Percentiles rank a stretch among this genome's conserved stretches.
phyloP scores from a whole-genome alignment of 1,140 invertebrate genomes.

The Bombus waltoni region DNA sequence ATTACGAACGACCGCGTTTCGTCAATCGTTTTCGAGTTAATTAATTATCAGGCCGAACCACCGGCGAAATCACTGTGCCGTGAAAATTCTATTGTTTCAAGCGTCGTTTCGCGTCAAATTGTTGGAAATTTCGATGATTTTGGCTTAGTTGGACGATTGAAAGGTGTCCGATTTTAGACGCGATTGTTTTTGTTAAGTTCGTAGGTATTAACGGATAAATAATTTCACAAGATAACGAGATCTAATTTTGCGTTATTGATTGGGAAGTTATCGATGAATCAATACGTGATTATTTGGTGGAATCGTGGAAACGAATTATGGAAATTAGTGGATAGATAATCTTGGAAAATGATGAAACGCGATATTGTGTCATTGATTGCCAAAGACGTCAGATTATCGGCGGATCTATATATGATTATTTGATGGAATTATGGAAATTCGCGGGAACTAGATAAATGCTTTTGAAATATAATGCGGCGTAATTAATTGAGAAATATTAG shows the following conservation, averaged over 20 bases:
- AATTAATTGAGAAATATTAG: too few relatives aligned
- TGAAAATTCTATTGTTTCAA: not conserved
- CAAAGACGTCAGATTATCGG: too few relatives aligned
- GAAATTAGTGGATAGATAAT: not conserved
- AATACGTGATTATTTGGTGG: not conserved
- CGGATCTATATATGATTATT: not conserved
- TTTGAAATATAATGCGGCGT: not conserved
- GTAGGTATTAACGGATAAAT: not conserved
- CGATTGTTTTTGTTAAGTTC: not conserved
- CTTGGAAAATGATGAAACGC: too few relatives aligned
- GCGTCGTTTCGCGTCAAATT: not conserved
- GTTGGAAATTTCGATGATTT: not conserved
- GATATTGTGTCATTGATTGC: too few relatives aligned
- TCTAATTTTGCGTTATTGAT: too few relatives aligned
- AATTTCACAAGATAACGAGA: too few relatives aligned
- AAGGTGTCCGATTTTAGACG: not conserved
- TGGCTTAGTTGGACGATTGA: accelerated
- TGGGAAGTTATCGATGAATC: not conserved
- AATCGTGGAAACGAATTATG: not conserved
- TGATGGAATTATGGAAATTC: not conserved
- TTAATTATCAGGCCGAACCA: conserved; percentile 50
- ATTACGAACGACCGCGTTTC: not conserved
- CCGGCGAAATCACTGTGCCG: not conserved
- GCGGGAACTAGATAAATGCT: not conserved
- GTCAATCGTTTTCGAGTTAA: conserved; percentile 36